Evolutionary conservation across 2,888 invertebrate genomes (phyloP).

Genomic region (Limulus polyphemus): DNA sequence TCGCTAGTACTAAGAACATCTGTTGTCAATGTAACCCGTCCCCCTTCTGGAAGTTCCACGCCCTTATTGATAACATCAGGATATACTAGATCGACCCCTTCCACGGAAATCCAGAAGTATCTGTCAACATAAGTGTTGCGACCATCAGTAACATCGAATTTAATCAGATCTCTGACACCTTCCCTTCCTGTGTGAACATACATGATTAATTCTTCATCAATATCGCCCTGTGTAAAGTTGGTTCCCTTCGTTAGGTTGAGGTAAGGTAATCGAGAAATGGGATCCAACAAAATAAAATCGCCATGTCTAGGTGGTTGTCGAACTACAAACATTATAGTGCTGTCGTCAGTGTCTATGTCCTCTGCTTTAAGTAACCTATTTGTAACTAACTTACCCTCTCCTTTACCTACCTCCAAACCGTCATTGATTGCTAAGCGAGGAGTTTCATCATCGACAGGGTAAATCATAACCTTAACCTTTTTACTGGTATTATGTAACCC

Average conservation of each 20-base stretch:
- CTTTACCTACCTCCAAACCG: constrained; percentile 34
- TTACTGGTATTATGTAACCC: constrained; percentile 33
- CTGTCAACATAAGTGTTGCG: constrained; percentile 35
- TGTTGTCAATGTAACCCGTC: constrained; percentile 33
- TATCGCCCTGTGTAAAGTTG: constrained; percentile 36
- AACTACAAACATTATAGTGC: constrained; percentile 33
- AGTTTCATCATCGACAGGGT: constrained; percentile 38
- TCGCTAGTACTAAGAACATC: constrained; percentile 35
- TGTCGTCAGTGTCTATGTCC: constrained; percentile 35
- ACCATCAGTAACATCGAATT: constrained; percentile 38
- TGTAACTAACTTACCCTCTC: constrained; percentile 32
- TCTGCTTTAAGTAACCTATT: constrained; percentile 33
- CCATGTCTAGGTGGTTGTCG: constrained; percentile 34
- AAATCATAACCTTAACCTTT: constrained; percentile 33
- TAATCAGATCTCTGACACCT: constrained; percentile 35
- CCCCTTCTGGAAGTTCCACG: constrained; percentile 35
- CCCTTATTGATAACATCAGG: constrained; percentile 35
- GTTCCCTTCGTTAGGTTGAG: constrained; percentile 32
- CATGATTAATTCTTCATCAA: constrained; percentile 31
- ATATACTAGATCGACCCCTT: constrained; percentile 33
- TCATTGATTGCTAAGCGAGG: constrained; percentile 35
- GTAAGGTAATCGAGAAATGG: constrained; percentile 10
- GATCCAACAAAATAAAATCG: constrained; percentile 24
- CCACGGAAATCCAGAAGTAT: constrained; percentile 35
- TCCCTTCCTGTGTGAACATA: constrained; percentile 35